Evolutionary conservation across 2,888 invertebrate species (phyloP).

Genomic region (Tolmerus cingulatus): DNA sequence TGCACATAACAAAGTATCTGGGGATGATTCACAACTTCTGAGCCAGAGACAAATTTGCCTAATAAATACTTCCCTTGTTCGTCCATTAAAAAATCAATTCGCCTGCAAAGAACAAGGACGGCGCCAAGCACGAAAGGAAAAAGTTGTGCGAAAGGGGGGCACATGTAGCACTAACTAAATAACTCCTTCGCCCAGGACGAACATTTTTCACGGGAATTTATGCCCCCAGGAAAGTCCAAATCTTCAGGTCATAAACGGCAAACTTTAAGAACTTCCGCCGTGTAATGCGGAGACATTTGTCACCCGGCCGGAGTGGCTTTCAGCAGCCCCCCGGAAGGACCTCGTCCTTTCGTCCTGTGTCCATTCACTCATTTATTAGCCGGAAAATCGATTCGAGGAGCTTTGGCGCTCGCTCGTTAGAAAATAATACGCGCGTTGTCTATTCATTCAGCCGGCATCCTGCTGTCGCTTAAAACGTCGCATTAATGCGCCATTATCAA

Average conservation of each 20-base stretch:
- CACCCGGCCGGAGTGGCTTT: slow-evolving; percentile 13
- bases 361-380: slow-evolving; percentile 14
- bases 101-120: not conserved
- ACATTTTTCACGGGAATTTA: slow-evolving; percentile 4
- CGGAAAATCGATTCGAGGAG: slow-evolving; percentile 21
- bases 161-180: not conserved
- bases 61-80: not conserved
- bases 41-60: not conserved
- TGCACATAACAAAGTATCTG: not conserved
- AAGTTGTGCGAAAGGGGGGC: not conserved
- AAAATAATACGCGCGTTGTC: not conserved
- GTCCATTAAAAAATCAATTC: not conserved
- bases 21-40: not conserved
- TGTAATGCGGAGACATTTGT: slow-evolving; percentile 36
- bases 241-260: slow-evolving; percentile 25
- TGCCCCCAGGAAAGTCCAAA: slow-evolving; percentile 18
- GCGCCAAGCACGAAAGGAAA: not conserved
- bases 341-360: not conserved
- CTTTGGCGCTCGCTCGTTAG: not conserved
- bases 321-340: not conserved
- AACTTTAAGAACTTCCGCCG: slow-evolving; percentile 34
- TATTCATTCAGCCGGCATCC: slow-evolving; percentile 43
- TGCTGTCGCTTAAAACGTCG: slow-evolving; percentile 51
- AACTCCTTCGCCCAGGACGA: not conserved
- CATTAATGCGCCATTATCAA: slow-evolving; percentile 51